Evolutionary conservation across 2,888 invertebrate genomes (phyloP).

Genomic region (Archips xylosteana): DNA sequence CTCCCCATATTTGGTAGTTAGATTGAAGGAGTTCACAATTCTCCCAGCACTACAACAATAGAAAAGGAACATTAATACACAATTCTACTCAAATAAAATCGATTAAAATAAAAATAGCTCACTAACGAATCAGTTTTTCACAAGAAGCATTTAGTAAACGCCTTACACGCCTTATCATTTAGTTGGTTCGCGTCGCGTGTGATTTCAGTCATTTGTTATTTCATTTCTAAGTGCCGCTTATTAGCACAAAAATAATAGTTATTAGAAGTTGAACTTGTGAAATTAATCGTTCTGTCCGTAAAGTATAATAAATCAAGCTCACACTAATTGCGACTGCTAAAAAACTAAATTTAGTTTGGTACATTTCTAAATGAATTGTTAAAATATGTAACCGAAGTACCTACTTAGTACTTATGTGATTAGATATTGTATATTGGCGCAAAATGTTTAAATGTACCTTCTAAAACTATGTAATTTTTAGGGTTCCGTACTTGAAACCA

Average conservation of each 20-base stretch:
- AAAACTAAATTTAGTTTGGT: neutral
- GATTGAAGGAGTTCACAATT: constrained; percentile 90
- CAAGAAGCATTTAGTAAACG: constrained; percentile 56
- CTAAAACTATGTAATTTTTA: no score
- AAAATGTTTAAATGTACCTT: neutral
- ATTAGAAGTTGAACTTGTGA: constrained; percentile 3
- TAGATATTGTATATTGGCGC: neutral
- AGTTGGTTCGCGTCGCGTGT: constrained; percentile 51
- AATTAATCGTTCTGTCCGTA: constrained; percentile 1
- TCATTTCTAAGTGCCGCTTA: constrained; percentile 58
- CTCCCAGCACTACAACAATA: constrained; percentile 91
- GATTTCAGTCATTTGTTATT: constrained; percentile 64
- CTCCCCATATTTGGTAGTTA: constrained; percentile 90
- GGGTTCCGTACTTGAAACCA: no score
- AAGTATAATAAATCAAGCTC: constrained; percentile 1
- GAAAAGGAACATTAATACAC: constrained; percentile 41
- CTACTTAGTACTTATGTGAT: neutral
- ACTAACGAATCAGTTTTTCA: neutral
- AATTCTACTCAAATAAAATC: no score
- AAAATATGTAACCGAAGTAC: neutral
- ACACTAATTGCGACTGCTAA: neutral
- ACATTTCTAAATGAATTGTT: neutral
- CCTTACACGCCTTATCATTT: constrained; percentile 59
- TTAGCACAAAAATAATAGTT: constrained; percentile 46
- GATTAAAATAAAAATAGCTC: no score